Conservation (phyloP, 1,140 invertebrate genomes). For the Papilio machaon region DNA sequence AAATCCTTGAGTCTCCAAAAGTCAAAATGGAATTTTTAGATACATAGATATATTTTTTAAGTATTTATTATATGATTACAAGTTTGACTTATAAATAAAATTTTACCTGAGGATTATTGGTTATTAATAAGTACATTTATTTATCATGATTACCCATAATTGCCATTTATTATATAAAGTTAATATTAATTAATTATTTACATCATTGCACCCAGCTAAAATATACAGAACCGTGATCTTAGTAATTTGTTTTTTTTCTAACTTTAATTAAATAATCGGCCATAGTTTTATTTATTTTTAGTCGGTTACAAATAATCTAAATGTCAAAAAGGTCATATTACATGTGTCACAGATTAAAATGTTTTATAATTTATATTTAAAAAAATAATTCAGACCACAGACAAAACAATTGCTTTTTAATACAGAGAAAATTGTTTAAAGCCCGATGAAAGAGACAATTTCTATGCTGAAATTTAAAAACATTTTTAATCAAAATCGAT, state of each 20-base stretch:
- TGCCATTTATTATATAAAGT: slow-evolving; percentile 41
- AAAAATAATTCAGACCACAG: neutral
- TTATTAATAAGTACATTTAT: slow-evolving; percentile 32
- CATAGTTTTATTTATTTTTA: neutral
- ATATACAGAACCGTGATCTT: slow-evolving; percentile 27
- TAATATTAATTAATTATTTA: slow-evolving; percentile 47
- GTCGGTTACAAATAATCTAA: neutral
- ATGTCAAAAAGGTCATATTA: neutral
- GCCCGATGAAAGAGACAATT: neutral
- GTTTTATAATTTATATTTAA: neutral
- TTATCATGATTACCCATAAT: slow-evolving; percentile 44
- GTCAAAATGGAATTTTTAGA: neutral
- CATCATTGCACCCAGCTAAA: slow-evolving; percentile 47
- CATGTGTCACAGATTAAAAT: slow-evolving; percentile 1
- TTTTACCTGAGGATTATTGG: slow-evolving; percentile 9
- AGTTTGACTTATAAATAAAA: neutral
- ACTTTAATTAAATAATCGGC: neutral
- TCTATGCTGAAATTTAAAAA: neutral
- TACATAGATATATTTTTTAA: slow-evolving; percentile 16
- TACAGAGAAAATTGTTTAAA: neutral
- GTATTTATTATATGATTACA: slow-evolving; percentile 1
- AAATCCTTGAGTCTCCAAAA: neutral
- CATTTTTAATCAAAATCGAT: neutral
- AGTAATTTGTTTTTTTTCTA: slow-evolving; percentile 16
- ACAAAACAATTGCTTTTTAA: neutral